These are phyloP conservation scores for Orthonyx spaldingii DNA, from an alignment of 2,113 vertebrate species.

Conservation along the genomic window DNA sequence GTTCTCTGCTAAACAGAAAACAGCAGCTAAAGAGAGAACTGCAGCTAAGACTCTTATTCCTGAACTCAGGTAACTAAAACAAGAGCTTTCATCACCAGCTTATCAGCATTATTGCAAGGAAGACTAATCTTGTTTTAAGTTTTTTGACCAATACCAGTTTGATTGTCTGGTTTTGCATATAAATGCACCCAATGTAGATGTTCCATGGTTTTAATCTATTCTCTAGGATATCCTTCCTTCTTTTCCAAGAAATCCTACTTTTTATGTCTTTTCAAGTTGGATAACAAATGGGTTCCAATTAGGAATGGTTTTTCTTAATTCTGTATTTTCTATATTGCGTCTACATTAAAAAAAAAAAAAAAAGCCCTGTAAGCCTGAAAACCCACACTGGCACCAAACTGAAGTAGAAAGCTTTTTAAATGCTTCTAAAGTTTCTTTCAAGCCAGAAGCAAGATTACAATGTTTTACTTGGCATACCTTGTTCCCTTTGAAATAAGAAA, in stretches of 20 bases:
- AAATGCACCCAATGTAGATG: background rate
- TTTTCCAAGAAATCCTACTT: background rate
- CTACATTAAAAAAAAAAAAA: background rate
- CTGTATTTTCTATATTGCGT: background rate
- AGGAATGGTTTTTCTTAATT: background rate
- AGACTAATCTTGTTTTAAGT: background rate
- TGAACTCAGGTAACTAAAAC: background rate
- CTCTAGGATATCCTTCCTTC: background rate
- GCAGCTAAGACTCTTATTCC: background rate
- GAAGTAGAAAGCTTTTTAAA: background rate
- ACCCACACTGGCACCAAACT: background rate
- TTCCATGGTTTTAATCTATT: background rate
- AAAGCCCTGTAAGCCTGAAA: background rate
- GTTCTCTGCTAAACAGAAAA: background rate
- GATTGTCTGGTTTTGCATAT: background rate
- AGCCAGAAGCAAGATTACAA: background rate
- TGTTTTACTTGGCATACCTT: conserved; percentile 27
- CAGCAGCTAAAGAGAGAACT: background rate
- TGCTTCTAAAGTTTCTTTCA: background rate
- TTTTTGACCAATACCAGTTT: background rate
- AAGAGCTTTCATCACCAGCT: background rate
- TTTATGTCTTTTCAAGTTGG: background rate
- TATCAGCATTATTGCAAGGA: background rate
- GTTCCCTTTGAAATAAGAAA: background rate
- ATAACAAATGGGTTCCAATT: background rate